Conservation (phyloP, 2,113 vertebrate species). For the human (Homo sapiens) region DNA sequence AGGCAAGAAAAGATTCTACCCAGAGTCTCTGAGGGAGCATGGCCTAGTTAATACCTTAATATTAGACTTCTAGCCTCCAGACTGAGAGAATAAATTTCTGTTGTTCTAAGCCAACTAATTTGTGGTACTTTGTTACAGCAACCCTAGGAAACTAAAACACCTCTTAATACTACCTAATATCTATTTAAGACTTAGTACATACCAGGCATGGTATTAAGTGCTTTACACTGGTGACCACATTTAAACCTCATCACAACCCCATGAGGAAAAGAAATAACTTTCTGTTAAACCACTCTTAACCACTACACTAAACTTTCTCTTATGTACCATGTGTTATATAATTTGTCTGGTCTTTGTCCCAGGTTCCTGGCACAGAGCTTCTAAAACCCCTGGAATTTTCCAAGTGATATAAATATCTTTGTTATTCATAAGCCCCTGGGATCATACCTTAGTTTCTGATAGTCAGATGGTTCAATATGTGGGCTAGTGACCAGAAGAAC, state of each 20-base stretch:
- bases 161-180: neutral
- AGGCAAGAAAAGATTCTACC: neutral
- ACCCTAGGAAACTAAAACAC: neutral
- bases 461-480: neutral
- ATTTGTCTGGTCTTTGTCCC: neutral
- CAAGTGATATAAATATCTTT: neutral
- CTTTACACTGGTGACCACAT: neutral
- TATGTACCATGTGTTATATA: neutral
- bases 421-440: neutral
- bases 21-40: neutral
- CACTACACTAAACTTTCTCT: slow-evolving; percentile 13
- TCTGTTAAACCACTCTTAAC: neutral
- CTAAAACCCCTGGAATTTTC: neutral
- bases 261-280: neutral
- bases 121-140: neutral
- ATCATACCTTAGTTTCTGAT: neutral
- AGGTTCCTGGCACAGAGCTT: neutral
- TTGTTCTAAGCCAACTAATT: neutral
- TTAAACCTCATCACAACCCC: neutral
- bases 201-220: neutral
- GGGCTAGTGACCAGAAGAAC: neutral
- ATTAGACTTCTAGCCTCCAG: neutral
- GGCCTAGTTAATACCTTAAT: neutral
- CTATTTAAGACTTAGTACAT: neutral
- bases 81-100: neutral